phyloP scores from a whole-genome alignment of 2,888 invertebrate species.

The Drosophila rubida region DNA sequence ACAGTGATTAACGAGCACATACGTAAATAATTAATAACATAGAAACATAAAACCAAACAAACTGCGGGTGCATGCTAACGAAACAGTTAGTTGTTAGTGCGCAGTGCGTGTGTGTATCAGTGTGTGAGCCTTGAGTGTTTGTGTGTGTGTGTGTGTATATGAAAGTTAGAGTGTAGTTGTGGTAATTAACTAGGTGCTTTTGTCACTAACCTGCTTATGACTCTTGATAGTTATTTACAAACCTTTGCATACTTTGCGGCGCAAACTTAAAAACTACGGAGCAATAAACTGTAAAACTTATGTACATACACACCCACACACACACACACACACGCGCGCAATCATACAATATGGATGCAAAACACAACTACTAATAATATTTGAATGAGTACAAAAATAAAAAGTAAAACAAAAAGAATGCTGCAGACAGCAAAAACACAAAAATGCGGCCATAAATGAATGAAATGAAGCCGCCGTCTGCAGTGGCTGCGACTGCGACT shows the following conservation, averaged over 20 bases:
- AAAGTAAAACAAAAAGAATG: slow-evolving; percentile 31
- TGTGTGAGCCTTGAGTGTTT: slow-evolving; percentile 5
- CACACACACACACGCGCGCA: background rate
- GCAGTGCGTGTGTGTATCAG: background rate
- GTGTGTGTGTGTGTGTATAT: slow-evolving; percentile 14
- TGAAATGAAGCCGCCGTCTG: slow-evolving; percentile 57
- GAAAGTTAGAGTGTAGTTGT: slow-evolving; percentile 16
- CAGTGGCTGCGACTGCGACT: background rate
- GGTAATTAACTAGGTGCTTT: slow-evolving; percentile 22
- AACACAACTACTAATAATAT: background rate
- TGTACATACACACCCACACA: slow-evolving; percentile 26
- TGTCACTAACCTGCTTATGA: slow-evolving; percentile 48
- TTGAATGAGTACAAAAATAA: background rate
- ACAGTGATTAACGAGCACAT: slow-evolving; percentile 20
- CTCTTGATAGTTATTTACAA: slow-evolving; percentile 62
- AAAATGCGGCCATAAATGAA: slow-evolving; percentile 72
- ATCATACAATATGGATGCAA: slow-evolving; percentile 3
- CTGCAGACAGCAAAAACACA: slow-evolving; percentile 52
- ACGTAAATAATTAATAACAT: background rate
- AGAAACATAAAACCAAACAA: slow-evolving; percentile 16
- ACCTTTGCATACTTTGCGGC: slow-evolving; percentile 63
- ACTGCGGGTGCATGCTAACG: slow-evolving; percentile 39
- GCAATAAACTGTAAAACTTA: slow-evolving; percentile 48
- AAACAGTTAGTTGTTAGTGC: slow-evolving; percentile 22
- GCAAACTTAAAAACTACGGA: slow-evolving; percentile 48